A percentile compares a stretch with the other conserved stretches of the same genome.
Conservation (phyloP, 2,113 vertebrate genomes). For the Isurus oxyrinchus region DNA sequence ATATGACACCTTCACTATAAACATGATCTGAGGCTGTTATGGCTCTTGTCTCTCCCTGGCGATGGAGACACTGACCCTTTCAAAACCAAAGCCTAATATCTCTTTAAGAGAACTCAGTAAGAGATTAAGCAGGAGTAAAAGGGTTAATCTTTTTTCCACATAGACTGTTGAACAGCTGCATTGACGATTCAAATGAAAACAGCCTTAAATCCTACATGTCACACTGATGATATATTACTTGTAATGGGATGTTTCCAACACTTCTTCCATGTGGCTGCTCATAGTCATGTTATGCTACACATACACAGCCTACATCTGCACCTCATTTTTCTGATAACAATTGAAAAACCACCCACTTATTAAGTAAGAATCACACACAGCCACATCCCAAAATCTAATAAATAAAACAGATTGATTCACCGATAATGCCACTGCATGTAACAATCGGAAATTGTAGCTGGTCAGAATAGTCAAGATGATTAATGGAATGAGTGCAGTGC, state of each 20-base stretch:
- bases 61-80: not conserved
- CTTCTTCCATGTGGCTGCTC: conserved; percentile 74
- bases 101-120: not conserved
- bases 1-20: not conserved
- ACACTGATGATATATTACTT: conserved; percentile 80
- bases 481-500: not conserved
- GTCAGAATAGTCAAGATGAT: conserved; percentile 15
- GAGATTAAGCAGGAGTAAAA: conserved; percentile 46
- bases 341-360: conserved; percentile 54
- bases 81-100: not conserved
- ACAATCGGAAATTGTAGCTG: conserved; percentile 15
- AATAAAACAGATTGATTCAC: conserved; percentile 20
- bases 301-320: conserved; percentile 67
- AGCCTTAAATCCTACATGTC: conserved; percentile 81
- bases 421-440: not conserved
- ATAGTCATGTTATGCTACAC: conserved; percentile 66
- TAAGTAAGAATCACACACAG: not conserved
- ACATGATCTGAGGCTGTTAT: not conserved
- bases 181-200: conserved; percentile 89
- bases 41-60: not conserved
- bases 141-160: conserved; percentile 70
- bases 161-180: conserved; percentile 74
- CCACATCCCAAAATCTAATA: not conserved
- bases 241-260: conserved; percentile 86
- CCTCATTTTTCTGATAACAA: conserved; percentile 63